Evolutionary conservation across 2,113 vertebrate genomes (phyloP), one percentile per base, ranked within the genome.

Genomic region (Tursiops truncatus): DNA sequence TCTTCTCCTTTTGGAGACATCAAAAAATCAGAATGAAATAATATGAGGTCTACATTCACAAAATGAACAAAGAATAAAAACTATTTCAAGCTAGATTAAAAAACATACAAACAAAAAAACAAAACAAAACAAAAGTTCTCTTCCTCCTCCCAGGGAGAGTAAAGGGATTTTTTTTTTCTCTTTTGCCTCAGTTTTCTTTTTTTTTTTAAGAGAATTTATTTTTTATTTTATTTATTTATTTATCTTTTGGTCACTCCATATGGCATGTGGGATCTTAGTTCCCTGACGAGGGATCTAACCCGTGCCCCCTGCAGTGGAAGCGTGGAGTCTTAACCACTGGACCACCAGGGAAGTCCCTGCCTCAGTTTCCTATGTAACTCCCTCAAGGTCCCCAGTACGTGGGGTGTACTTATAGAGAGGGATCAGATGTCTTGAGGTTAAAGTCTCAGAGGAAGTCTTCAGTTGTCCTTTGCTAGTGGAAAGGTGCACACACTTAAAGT

Each of bases 61-160:
- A 93, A 84, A 79, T 50, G 73, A 74, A 44, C 67, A 90, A 70
- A 62, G 10, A 89, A 91, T 91, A 85, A 94, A 60, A 31, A 74
- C 28, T 36, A 79, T 28, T 87, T 91, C 63, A 84, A 87, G 18
- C 26, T 74, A 79, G 15, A 5, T 38, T 58, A 8, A 58, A 58
- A 63, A 94, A 95, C 53, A 53, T 6, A 53, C 53, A 53, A 53
- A 53, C 50, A 85, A 63, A 26, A 76, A 76, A 93, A 82, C 53
- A 76, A 47, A 47, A 74, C 41, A 76, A 89, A 92, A 92, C 8
- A 47, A 65, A 76, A 56, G 6, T 62, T 88, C 33, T 5, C 8
- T 77, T 31, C 14, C 7, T 95, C 12, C 2, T 94, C 47, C 2
- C 25, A 73, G 3, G 33, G 8, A 90, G 21, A 85, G 6, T 50